Conservation (phyloP, 2,888 invertebrate genomes). For the Capitulum mitella region DNA sequence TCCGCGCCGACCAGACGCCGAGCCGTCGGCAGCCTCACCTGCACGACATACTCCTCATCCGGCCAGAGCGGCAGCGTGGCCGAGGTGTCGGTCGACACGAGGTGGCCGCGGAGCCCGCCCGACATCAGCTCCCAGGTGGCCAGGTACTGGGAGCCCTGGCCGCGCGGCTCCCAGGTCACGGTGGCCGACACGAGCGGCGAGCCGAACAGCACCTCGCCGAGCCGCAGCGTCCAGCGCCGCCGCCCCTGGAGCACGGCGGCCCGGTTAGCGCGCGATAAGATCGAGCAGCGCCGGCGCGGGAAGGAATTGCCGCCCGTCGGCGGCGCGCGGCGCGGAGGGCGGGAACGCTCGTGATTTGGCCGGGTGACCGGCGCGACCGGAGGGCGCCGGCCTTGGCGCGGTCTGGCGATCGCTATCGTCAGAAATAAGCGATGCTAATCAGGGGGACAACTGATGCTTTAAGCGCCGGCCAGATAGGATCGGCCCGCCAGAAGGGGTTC, state of each 20-base stretch:
- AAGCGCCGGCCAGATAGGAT: background rate
- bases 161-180: background rate
- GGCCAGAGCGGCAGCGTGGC: conserved; percentile 21
- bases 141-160: background rate
- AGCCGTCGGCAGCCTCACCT: background rate
- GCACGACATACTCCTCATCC: background rate
- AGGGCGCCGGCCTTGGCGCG: background rate
- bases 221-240: background rate
- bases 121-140: conserved; percentile 17
- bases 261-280: background rate
- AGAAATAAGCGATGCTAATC: background rate
- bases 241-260: background rate
- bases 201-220: background rate
- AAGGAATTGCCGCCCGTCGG: too few species aligned
- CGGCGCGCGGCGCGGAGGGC: too few species aligned
- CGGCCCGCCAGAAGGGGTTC: background rate
- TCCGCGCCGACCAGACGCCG: background rate
- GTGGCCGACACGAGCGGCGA: background rate
- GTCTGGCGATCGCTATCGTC: background rate
- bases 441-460: background rate
- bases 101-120: conserved; percentile 3
- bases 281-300: too few species aligned
- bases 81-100: background rate
- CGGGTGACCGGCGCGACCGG: background rate
- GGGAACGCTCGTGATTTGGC: background rate